phyloP scores from a whole-genome alignment of 2,113 vertebrate species.

The Catharus fuscescens region DNA sequence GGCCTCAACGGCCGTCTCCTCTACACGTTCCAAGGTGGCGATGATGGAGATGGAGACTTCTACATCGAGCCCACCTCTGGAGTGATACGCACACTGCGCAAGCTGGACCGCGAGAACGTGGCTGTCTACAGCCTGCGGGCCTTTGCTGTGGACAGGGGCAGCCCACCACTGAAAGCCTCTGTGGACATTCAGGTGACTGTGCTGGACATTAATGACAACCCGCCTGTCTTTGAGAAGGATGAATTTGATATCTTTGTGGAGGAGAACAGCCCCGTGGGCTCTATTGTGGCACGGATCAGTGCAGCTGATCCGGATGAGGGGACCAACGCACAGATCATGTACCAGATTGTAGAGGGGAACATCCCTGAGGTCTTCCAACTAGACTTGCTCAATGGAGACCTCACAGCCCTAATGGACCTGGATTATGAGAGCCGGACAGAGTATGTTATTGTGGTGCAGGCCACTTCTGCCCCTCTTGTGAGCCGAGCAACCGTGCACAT shows the following conservation, averaged over 20 bases:
- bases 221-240: slow-evolving; percentile 92
- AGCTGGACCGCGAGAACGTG: slow-evolving; percentile 92
- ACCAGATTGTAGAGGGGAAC: slow-evolving; percentile 96
- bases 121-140: slow-evolving; percentile 87
- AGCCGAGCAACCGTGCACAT: slow-evolving; percentile 92
- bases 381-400: slow-evolving; percentile 92
- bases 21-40: slow-evolving; percentile 91
- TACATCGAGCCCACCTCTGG: slow-evolving; percentile 90
- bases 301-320: slow-evolving; percentile 92
- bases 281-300: slow-evolving; percentile 87
- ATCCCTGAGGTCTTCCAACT: slow-evolving; percentile 92
- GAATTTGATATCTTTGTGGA: slow-evolving; percentile 89
- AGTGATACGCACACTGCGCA: slow-evolving; percentile 89
- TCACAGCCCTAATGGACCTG: slow-evolving; percentile 87
- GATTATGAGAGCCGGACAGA: slow-evolving; percentile 91
- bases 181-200: slow-evolving; percentile 89
- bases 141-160: slow-evolving; percentile 88
- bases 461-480: slow-evolving; percentile 93
- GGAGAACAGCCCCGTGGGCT: slow-evolving; percentile 91
- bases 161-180: slow-evolving; percentile 83
- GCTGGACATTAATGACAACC: slow-evolving; percentile 94
- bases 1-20: slow-evolving; percentile 88
- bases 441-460: slow-evolving; percentile 94
- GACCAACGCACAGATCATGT: slow-evolving; percentile 96
- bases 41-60: slow-evolving; percentile 94